Evolutionary conservation across 2,113 vertebrate genomes (phyloP).

Genomic region (Capricornis sumatraensis): DNA sequence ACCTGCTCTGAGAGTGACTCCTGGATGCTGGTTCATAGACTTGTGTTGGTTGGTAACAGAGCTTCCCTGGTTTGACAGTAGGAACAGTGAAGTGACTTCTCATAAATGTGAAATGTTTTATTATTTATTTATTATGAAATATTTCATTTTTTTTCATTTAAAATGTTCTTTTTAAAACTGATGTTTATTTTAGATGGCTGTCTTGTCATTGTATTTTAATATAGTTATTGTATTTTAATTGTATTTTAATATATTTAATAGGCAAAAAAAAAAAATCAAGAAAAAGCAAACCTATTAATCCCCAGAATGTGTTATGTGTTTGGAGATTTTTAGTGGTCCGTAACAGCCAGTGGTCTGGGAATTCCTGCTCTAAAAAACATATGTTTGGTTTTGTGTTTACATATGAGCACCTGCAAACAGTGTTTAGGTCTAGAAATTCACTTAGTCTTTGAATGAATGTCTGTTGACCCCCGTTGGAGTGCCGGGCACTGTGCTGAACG

Average conservation of each 20-base stretch:
- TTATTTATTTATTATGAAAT: background rate
- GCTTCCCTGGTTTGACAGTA: background rate
- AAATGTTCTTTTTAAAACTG: slow-evolving; percentile 24
- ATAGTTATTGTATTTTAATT: slow-evolving; percentile 11
- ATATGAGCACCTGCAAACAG: background rate
- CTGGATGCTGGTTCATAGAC: background rate
- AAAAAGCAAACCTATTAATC: background rate
- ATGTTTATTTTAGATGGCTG: background rate
- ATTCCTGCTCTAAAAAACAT: background rate
- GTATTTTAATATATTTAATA: slow-evolving; percentile 20
- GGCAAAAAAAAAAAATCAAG: background rate
- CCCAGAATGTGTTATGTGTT: background rate
- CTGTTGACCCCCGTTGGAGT: background rate
- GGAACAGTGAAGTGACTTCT: background rate
- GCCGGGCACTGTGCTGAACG: background rate
- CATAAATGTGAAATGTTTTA: background rate
- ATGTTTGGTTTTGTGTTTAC: background rate
- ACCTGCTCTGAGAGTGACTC: background rate
- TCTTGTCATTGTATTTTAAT: background rate
- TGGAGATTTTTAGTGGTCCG: background rate
- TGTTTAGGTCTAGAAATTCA: background rate
- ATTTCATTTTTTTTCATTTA: background rate
- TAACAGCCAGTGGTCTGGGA: background rate
- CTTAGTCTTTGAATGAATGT: background rate
- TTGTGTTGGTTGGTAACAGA: background rate